phyloP scores from a whole-genome alignment of 2,113 vertebrate genomes.

The Prunella himalayana region DNA sequence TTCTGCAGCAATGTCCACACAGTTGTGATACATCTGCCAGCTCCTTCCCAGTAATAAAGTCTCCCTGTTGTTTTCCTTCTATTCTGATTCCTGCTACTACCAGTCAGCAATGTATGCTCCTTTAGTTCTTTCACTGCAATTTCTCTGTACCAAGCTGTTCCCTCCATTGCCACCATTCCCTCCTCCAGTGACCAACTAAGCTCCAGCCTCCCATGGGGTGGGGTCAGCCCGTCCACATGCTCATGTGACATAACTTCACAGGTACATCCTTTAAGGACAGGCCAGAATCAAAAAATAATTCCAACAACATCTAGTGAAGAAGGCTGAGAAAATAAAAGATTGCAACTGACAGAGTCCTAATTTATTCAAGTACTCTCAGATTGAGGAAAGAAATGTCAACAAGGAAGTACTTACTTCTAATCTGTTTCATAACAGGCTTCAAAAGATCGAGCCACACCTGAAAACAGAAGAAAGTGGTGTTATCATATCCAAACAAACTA shows the following conservation, averaged over 20 bases:
- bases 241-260: not conserved
- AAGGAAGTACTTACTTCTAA: slow-evolving; percentile 85
- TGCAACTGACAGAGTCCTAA: not conserved
- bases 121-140: not conserved
- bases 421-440: slow-evolving; percentile 95
- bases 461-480: slow-evolving; percentile 17
- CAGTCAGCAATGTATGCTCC: not conserved
- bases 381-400: not conserved
- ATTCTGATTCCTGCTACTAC: not conserved
- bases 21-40: not conserved
- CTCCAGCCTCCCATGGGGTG: not conserved
- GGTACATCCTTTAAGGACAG: not conserved
- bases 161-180: not conserved
- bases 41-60: not conserved
- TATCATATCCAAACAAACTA: not conserved
- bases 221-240: not conserved
- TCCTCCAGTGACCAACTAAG: not conserved
- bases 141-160: not conserved
- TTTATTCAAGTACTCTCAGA: not conserved
- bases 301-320: not conserved
- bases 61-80: not conserved
- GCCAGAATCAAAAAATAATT: not conserved
- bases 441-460: slow-evolving; percentile 97
- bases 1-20: not conserved
- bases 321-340: not conserved